phyloP scores from a whole-genome alignment of 2,888 invertebrate species.

The Ectemnius continuus region DNA sequence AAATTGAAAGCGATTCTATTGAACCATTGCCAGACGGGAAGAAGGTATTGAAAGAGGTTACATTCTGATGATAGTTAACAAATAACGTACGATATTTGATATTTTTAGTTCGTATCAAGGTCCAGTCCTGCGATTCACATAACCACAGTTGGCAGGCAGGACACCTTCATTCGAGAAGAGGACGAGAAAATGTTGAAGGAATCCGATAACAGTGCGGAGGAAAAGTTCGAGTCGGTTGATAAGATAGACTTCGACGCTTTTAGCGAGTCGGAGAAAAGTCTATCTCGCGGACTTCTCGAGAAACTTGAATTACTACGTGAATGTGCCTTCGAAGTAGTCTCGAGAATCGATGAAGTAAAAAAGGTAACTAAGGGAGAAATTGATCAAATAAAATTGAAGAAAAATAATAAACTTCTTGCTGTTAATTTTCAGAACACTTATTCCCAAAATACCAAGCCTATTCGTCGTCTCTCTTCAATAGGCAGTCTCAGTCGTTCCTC shows the following conservation, averaged over 20 bases:
- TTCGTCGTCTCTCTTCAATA: slow-evolving; percentile 53
- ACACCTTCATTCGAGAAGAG: slow-evolving; percentile 48
- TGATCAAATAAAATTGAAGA: neutral
- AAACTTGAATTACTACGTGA: slow-evolving; percentile 45
- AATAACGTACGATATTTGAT: neutral
- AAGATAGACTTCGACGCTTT: slow-evolving; percentile 22
- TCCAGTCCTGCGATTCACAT: slow-evolving; percentile 27
- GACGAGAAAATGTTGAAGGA: slow-evolving; percentile 8
- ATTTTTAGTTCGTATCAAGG: slow-evolving; percentile 31
- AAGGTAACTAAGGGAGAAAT: slow-evolving; percentile 33
- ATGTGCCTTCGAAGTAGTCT: slow-evolving; percentile 20
- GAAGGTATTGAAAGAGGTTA: slow-evolving; percentile 15
- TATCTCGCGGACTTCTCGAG: slow-evolving; percentile 1
- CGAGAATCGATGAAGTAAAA: slow-evolving; percentile 45
- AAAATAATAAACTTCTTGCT: neutral
- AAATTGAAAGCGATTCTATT: neutral
- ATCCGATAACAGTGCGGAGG: neutral
- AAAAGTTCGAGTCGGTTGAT: slow-evolving; percentile 15
- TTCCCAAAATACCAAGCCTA: slow-evolving; percentile 37
- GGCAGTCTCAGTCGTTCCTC: slow-evolving; percentile 34
- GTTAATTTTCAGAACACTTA: slow-evolving; percentile 39
- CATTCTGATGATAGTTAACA: too few species aligned
- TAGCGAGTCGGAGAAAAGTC: slow-evolving; percentile 16
- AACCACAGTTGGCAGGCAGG: slow-evolving; percentile 39
- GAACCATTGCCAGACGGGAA: neutral